These are phyloP conservation scores for Tokudaia tokunoshimensis DNA, from an alignment of 2,797 vertebrate species.

Conservation along the genomic window DNA sequence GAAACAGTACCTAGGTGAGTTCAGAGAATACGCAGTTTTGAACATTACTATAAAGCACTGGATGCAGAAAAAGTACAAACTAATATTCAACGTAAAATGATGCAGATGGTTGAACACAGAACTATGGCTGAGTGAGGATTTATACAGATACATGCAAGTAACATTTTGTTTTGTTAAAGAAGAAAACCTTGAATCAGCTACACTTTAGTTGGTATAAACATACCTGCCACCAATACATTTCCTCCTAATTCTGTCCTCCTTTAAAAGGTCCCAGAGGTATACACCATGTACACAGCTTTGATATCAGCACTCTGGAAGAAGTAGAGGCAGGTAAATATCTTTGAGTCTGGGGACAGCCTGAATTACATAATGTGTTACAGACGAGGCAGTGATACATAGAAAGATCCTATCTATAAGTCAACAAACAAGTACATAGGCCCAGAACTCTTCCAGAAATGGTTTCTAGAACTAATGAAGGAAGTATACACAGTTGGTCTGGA, in stretches of 20 bases:
- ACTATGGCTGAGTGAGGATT: neutral
- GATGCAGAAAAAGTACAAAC: neutral
- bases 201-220: neutral
- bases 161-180: constrained; percentile 10
- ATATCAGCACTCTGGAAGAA: neutral
- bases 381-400: neutral
- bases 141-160: neutral
- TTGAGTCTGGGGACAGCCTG: neutral
- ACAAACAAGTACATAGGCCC: neutral
- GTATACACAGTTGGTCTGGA: neutral
- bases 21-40: neutral
- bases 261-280: neutral
- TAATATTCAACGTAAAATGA: neutral
- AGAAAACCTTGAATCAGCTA: neutral
- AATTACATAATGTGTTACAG: neutral
- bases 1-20: neutral
- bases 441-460: neutral
- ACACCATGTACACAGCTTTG: neutral
- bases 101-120: neutral
- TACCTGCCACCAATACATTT: neutral
- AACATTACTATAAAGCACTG: neutral
- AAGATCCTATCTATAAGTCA: neutral
- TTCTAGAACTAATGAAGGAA: neutral
- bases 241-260: neutral
- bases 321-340: neutral